These are phyloP conservation scores for Porites lutea DNA, from an alignment of 64 coral and sea anemone species.

Conservation along the genomic window DNA sequence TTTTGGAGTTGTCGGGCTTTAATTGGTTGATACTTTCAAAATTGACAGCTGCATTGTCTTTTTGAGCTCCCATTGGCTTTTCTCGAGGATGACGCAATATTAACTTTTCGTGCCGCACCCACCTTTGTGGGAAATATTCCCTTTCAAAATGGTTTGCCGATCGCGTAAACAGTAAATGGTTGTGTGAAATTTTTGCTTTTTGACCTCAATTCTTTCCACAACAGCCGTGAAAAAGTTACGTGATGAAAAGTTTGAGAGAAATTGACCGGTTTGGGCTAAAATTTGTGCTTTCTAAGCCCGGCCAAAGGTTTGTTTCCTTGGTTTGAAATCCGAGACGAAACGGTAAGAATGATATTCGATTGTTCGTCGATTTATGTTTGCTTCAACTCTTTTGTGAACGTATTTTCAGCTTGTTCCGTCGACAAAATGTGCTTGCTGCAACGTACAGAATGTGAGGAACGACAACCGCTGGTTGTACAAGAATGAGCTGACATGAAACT, in stretches of 20 bases:
- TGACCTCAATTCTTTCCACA: neutral
- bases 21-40: neutral
- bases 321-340: conserved; percentile 32
- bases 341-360: conserved; percentile 14
- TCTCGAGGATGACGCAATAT: conserved; percentile 2
- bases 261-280: neutral
- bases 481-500: neutral
- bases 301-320: neutral
- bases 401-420: neutral
- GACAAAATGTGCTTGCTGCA: neutral
- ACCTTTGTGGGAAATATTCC: neutral
- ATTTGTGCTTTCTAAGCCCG: neutral
- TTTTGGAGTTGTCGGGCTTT: conserved; percentile 8
- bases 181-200: neutral
- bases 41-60: conserved; percentile 40
- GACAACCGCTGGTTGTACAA: too few relatives aligned
- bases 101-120: neutral
- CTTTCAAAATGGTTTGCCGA: neutral
- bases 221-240: neutral
- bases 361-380: conserved; percentile 13
- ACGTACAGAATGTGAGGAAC: neutral
- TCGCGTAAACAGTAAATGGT: neutral
- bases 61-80: conserved; percentile 17
- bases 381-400: neutral
- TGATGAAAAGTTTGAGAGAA: neutral